These are phyloP conservation scores for Microplitis deprimator DNA, from an alignment of 2,888 invertebrate genomes.

Conservation along the genomic window DNA sequence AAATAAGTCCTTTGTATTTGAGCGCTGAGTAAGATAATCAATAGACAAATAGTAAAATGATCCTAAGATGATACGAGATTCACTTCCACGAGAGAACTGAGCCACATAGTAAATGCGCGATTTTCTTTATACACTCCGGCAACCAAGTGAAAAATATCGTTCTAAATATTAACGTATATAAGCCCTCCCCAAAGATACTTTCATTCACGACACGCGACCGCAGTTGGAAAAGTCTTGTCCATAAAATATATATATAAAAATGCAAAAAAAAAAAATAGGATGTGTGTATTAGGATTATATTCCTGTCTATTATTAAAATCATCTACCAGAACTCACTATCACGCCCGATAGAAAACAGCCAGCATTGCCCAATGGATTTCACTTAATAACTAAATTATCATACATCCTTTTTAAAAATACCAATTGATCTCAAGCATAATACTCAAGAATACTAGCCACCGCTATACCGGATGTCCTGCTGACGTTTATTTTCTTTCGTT, in stretches of 20 bases:
- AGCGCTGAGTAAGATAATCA: neutral
- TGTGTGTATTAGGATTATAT: constrained; percentile 22
- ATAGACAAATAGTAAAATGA: constrained; percentile 45
- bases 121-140: constrained; percentile 72
- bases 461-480: neutral
- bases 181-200: constrained; percentile 65
- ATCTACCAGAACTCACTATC: constrained; percentile 45
- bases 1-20: neutral
- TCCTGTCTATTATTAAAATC: constrained; percentile 49
- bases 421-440: neutral
- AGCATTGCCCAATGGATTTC: constrained; percentile 32
- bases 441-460: neutral
- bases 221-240: constrained; percentile 66
- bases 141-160: constrained; percentile 72
- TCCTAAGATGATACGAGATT: constrained; percentile 55
- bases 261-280: constrained; percentile 24
- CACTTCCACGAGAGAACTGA: constrained; percentile 69
- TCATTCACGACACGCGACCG: constrained; percentile 71
- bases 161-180: constrained; percentile 70
- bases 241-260: neutral
- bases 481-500: neutral
- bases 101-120: constrained; percentile 69
- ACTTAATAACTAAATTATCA: constrained; percentile 21
- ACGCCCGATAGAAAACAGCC: neutral
- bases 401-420: neutral